A percentile compares a stretch with the other conserved stretches of the same genome.
Evolutionary conservation across 2,113 vertebrate genomes (phyloP).

Genomic region (Eudorcas thomsonii): DNA sequence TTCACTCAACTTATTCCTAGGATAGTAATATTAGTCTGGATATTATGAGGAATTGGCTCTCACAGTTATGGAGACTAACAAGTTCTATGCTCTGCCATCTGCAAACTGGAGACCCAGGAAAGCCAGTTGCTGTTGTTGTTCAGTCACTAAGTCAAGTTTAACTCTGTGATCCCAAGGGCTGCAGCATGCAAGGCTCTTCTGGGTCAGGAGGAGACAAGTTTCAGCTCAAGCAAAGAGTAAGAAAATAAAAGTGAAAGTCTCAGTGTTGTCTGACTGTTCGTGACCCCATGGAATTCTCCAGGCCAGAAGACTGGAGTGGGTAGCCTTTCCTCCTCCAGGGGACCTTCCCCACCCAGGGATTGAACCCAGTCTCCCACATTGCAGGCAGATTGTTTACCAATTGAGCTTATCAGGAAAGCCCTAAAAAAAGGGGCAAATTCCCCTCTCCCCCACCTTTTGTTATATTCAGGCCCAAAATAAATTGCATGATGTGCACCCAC

Average conservation of each 20-base stretch:
- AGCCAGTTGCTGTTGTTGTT: not conserved
- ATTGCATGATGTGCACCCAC: not conserved
- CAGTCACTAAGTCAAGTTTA: fast-evolving
- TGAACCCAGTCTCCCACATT: not conserved
- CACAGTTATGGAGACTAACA: not conserved
- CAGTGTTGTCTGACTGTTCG: too few species aligned
- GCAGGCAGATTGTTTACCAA: not conserved
- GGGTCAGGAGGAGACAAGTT: not conserved
- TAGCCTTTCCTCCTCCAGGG: not conserved
- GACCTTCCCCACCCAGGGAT: not conserved
- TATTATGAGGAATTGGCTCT: not conserved
- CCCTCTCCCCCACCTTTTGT: not conserved
- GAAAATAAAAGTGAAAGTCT: too few species aligned
- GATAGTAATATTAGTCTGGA: not conserved
- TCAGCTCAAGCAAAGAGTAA: too few species aligned
- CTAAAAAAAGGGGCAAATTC: not conserved
- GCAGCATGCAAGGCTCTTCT: not conserved
- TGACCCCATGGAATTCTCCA: not conserved
- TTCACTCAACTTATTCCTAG: not conserved
- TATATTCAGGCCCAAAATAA: not conserved
- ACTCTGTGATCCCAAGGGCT: not conserved
- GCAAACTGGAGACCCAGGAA: not conserved
- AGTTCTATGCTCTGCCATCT: not conserved
- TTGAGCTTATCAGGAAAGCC: not conserved
- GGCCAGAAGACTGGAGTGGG: not conserved